These are phyloP conservation scores for Rhinogobio ventralis DNA, from an alignment of 2,797 vertebrate genomes.

Conservation along the genomic window DNA sequence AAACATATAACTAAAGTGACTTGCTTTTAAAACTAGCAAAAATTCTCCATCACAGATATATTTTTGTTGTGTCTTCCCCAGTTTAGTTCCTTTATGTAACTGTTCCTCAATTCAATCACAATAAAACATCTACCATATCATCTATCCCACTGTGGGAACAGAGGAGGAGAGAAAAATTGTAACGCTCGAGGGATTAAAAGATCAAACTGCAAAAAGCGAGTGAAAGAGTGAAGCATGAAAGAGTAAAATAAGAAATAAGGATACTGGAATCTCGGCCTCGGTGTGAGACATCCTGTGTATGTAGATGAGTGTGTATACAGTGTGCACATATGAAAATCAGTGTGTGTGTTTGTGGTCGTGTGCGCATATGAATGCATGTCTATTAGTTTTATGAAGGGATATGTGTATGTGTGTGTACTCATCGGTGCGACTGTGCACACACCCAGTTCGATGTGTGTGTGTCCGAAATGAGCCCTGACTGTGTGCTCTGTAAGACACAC, in stretches of 20 bases:
- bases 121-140: constrained; percentile 55
- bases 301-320: constrained; percentile 54
- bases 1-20: not conserved
- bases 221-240: constrained; percentile 46
- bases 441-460: constrained; percentile 41
- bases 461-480: constrained; percentile 69
- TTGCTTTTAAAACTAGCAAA: not conserved
- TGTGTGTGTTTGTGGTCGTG: constrained; percentile 52
- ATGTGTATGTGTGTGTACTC: constrained; percentile 39
- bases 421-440: constrained; percentile 40
- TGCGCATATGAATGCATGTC: constrained; percentile 37
- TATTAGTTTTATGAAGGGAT: constrained; percentile 49
- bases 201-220: constrained; percentile 53
- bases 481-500: constrained; percentile 71
- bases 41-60: constrained; percentile 2
- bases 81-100: constrained; percentile 29
- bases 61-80: constrained; percentile 25
- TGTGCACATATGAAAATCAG: constrained; percentile 48
- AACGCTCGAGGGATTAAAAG: constrained; percentile 53
- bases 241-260: constrained; percentile 39
- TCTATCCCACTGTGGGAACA: constrained; percentile 58
- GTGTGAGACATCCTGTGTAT: constrained; percentile 64
- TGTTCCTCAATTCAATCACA: constrained; percentile 50
- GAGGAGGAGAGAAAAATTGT: constrained; percentile 36
- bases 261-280: constrained; percentile 57